These are phyloP conservation scores for Madoqua kirkii DNA, from an alignment of 2,113 vertebrate species.

Conservation along the genomic window DNA sequence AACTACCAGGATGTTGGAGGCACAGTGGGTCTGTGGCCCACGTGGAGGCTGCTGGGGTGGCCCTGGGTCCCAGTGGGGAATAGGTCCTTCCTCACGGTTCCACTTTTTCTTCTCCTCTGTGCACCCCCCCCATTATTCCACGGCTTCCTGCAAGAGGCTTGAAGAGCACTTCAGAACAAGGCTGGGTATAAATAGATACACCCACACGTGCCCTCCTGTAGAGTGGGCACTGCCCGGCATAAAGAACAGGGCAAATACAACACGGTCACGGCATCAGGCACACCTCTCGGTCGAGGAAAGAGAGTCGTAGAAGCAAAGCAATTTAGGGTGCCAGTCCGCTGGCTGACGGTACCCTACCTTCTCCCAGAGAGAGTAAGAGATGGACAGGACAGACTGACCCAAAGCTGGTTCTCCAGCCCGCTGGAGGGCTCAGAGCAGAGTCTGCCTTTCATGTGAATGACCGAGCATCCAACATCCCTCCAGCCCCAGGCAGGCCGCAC, in stretches of 20 bases:
- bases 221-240: fast-evolving
- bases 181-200: fast-evolving
- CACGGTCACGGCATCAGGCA: fast-evolving
- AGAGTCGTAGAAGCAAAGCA: background rate
- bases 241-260: fast-evolving
- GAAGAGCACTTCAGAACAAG: background rate
- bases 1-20: background rate
- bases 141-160: background rate
- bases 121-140: background rate
- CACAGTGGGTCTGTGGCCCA: fast-evolving
- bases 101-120: background rate
- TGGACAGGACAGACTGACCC: fast-evolving
- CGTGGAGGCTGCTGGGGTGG: fast-evolving
- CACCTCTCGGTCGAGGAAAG: fast-evolving
- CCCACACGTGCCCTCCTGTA: background rate
- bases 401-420: background rate
- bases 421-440: background rate
- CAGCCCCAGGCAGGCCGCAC: background rate
- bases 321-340: background rate
- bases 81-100: fast-evolving
- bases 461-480: background rate
- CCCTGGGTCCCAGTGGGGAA: background rate
- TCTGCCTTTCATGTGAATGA: fast-evolving
- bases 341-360: background rate
- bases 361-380: background rate